A percentile compares a stretch with the other conserved stretches of the same genome.
Conservation (phyloP, 2,888 invertebrate species). For the Nomada lathburiana region DNA sequence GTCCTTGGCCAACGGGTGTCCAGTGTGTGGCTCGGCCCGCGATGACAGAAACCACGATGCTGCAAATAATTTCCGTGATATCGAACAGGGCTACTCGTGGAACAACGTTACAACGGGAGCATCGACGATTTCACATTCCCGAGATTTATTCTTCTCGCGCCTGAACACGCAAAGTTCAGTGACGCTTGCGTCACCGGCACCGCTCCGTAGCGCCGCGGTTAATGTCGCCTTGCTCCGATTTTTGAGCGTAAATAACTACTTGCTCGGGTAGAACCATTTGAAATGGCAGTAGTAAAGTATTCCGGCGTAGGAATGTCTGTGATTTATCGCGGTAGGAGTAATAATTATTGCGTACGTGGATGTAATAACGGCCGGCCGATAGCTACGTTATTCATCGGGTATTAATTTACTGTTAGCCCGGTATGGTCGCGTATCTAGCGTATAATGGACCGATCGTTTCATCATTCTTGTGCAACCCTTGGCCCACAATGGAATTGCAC, state of each 20-base stretch:
- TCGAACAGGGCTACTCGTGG: neutral
- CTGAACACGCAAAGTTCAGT: conserved; percentile 60
- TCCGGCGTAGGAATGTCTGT: conserved; percentile 46
- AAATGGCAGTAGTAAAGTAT: conserved; percentile 58
- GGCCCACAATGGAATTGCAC: conserved; percentile 9
- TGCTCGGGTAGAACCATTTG: conserved; percentile 46
- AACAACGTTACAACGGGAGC: neutral
- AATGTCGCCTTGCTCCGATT: conserved; percentile 61
- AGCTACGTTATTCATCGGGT: conserved; percentile 34
- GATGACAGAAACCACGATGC: conserved; percentile 51
- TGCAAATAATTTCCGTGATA: conserved; percentile 47
- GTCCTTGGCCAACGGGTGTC: conserved; percentile 50
- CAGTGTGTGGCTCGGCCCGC: conserved; percentile 18
- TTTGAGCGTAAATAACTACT: conserved; percentile 63
- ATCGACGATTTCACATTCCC: conserved; percentile 35
- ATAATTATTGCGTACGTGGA: conserved; percentile 53
- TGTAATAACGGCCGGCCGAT: conserved; percentile 44
- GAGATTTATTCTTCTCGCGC: conserved; percentile 52
- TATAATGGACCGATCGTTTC: conserved; percentile 4
- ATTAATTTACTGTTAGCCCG: conserved; percentile 41
- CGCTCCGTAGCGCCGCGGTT: conserved; percentile 36
- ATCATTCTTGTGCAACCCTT: conserved; percentile 8
- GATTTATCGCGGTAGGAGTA: conserved; percentile 49
- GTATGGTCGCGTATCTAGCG: conserved; percentile 3
- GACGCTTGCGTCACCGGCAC: conserved; percentile 60